phyloP scores from a whole-genome alignment of 2,888 invertebrate genomes.

The Rhagonycha fulva region DNA sequence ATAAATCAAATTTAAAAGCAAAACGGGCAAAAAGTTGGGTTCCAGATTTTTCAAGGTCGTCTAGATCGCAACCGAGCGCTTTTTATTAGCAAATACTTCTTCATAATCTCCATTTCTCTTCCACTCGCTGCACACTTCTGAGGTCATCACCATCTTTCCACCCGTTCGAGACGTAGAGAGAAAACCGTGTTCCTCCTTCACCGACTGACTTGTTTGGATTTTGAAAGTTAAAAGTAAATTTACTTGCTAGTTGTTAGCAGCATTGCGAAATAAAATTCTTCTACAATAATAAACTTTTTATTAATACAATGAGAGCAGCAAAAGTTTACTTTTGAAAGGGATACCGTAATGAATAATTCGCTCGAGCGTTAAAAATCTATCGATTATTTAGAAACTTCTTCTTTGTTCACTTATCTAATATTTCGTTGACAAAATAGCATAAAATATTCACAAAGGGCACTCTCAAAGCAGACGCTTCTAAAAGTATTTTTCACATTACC shows the following conservation, averaged over 20 bases:
- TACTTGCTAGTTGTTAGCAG: neutral
- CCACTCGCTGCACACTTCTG: neutral
- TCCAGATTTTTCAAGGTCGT: slow-evolving; percentile 29
- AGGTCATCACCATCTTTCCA: neutral
- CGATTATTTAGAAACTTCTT: neutral
- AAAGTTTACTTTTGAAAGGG: neutral
- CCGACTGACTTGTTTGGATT: slow-evolving; percentile 22
- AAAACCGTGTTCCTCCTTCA: neutral
- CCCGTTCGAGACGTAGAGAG: neutral
- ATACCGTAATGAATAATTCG: neutral
- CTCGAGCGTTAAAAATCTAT: neutral
- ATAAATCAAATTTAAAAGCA: slow-evolving; percentile 26
- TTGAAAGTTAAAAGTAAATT: slow-evolving; percentile 22
- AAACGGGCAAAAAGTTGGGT: slow-evolving; percentile 23
- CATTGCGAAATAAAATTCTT: neutral
- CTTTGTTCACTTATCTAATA: neutral
- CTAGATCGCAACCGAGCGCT: slow-evolving; percentile 14
- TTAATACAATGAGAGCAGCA: neutral
- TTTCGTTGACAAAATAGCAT: neutral
- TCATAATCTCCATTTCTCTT: slow-evolving; percentile 8
- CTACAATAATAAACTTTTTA: neutral
- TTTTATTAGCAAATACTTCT: slow-evolving; percentile 14
- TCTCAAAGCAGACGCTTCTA: neutral
- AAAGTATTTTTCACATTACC: neutral
- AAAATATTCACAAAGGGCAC: neutral